A percentile compares a stretch with the other conserved stretches of the same genome.
Evolutionary conservation across 2,797 vertebrate species (phyloP).

Genomic region (Rhyacichthys aspro): DNA sequence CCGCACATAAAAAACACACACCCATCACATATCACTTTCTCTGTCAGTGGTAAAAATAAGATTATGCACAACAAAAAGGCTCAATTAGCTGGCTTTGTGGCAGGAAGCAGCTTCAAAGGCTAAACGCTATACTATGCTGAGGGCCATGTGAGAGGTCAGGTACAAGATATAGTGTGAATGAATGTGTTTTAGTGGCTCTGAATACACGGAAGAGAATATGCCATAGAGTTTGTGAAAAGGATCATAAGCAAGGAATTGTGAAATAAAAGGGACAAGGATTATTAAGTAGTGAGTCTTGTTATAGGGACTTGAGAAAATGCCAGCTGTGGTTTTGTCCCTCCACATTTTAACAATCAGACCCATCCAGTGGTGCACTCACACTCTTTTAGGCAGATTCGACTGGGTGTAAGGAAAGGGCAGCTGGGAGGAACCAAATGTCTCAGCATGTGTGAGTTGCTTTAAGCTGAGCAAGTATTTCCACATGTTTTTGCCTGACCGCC

Average conservation of each 20-base stretch:
- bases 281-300: too few species aligned
- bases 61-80: conserved; percentile 60
- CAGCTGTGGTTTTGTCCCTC: too few species aligned
- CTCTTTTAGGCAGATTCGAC: conserved; percentile 66
- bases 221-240: conserved; percentile 53
- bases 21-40: conserved; percentile 42
- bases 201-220: conserved; percentile 31
- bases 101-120: conserved; percentile 58
- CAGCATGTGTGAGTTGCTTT: conserved; percentile 80
- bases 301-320: too few species aligned
- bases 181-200: conserved; percentile 28
- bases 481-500: conserved; percentile 71
- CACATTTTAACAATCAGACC: too few species aligned
- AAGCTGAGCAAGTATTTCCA: conserved; percentile 80
- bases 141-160: conserved; percentile 65
- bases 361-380: background rate
- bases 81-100: conserved; percentile 70
- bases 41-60: conserved; percentile 59
- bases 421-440: conserved; percentile 74
- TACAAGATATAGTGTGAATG: conserved; percentile 39
- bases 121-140: conserved; percentile 64
- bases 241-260: too few species aligned
- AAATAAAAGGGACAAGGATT: too few species aligned
- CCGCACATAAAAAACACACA: conserved; percentile 16
- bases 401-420: conserved; percentile 74